Evolutionary conservation across 2,888 invertebrate species (phyloP), one percentile per base, ranked within the genome.

Genomic region (Apodemia duryi): DNA sequence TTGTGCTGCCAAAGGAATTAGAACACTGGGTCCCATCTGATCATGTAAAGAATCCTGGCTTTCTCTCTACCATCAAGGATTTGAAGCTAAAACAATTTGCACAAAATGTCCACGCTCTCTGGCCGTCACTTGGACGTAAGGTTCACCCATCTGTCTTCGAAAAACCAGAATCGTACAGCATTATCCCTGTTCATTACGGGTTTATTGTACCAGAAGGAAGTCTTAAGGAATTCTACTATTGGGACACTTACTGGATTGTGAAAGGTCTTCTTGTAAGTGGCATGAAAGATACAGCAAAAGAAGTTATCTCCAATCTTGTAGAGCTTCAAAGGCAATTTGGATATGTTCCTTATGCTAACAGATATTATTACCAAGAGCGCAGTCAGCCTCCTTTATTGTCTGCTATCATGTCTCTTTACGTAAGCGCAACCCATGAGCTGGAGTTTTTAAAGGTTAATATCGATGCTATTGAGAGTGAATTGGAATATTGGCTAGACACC

Each of bases 241-340:
- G 97, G 97, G 97, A 97, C 77, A 94, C 97, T 0, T 97, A 95
- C 81, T 97, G 97, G 97, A 96, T 97, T 63, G 92, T 97, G 60
- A 94, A 95, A 78, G 97, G 97, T 0, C 86, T 97, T 3, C 85
- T 97, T 0, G 88, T 95, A 7, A 95, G 95, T 68, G 96, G 95
- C 69, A 97, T 97, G 97, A 79, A 91, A 9, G 85, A 92, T 6
- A 97, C 97, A 0, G 96, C 93, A 0, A 90, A 88, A 80, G 96
- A 96, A 2, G 95, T 97, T 93, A 91, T 97, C 32, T 93, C 94
- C 71, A 97, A 97, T 81, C 94, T 97, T 71, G 88, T 96, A 2
- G 90, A 93, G 68, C 83, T 97, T 65, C 93, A 97, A 1, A 91
- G 94, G 32, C 92, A 85, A 73, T 88, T 94, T 71, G 95, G 96